Evolutionary conservation across 2,888 invertebrate species (phyloP), one percentile per base, ranked within the genome.

Genomic region (Stegana nigrithorax): DNA sequence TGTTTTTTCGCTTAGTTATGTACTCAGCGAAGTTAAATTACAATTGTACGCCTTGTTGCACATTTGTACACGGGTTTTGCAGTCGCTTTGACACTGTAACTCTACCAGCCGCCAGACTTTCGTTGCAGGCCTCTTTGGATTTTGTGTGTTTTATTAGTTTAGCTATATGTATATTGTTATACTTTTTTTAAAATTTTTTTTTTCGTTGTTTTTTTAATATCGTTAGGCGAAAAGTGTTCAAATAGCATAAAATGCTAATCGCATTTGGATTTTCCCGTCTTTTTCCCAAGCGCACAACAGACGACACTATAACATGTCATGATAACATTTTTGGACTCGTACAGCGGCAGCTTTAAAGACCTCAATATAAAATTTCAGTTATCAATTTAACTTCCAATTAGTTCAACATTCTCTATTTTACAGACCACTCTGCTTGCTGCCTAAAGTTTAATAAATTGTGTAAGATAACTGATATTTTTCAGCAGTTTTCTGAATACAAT

Each of bases 31-130:
- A 36, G 53, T 76, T 77, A 77, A 77, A 78, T 77, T 77, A 77
- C 78, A 78, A 77, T 78, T 77, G 76, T 71, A 65, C 78, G 76
- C 76, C 76, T 76, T 76, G 76, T 70, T 76, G 76, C 73, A 78
- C 78, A 69, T 64, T 74, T 72, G 67, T 71, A 72, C 32, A 19
- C 32, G 21, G 26, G 6, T 50, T 50, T 26, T 25, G 7, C n/a
- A n/a, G n/a, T 39, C 39, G 10, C 17, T n/a, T 10, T 71, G 63
- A 65, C 67, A 59, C 67, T 62, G 63, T 39, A 32, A 69, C 67
- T 63, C 25, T 59, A 42, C 58, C 55, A 27, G 42, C 66, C 23
- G 53, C 17, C 19, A 14, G 14, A n/a, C 19, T 26, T 51, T 14
- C 50, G n/a, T 10, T 19, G 4, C 47, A 10, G 21, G 5, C 17